phyloP scores from a whole-genome alignment of 2,888 invertebrate genomes.

The Eilema griseolum region DNA sequence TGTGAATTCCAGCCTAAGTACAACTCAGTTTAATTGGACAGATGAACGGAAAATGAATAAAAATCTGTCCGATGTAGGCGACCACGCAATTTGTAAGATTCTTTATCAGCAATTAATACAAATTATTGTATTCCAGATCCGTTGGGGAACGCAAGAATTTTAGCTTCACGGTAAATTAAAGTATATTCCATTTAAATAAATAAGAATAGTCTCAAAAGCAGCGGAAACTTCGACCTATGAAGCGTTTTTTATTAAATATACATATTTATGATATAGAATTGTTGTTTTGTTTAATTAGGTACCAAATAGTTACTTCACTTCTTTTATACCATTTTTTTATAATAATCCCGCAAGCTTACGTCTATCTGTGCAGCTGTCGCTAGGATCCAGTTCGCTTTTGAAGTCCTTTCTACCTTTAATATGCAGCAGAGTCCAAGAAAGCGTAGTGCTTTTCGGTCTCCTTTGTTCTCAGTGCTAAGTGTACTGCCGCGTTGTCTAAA shows the following conservation, averaged over 20 bases:
- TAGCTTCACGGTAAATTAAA: conserved; percentile 59
- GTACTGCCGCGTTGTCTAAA: too few relatives aligned
- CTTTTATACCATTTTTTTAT: background rate
- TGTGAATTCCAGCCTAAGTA: background rate
- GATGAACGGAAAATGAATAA: too few relatives aligned
- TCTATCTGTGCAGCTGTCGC: background rate
- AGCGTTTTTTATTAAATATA: conserved; percentile 62
- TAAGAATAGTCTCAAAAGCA: conserved; percentile 43
- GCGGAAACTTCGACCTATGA: conserved; percentile 53
- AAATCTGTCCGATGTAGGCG: too few relatives aligned
- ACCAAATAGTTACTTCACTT: background rate
- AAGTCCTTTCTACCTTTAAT: background rate
- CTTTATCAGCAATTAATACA: background rate
- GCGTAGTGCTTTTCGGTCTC: too few relatives aligned
- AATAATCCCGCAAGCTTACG: background rate
- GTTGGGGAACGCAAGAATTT: conserved; percentile 90
- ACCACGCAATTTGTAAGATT: background rate
- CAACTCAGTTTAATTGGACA: background rate
- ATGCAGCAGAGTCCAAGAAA: background rate
- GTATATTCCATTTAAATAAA: conserved; percentile 26
- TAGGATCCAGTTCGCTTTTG: too few relatives aligned
- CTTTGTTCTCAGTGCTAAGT: too few relatives aligned
- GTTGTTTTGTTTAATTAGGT: background rate
- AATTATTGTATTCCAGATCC: conserved; percentile 84
- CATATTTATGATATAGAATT: conserved; percentile 51